phyloP scores from a whole-genome alignment of 2,113 vertebrate species.

The Macquaria australasica region DNA sequence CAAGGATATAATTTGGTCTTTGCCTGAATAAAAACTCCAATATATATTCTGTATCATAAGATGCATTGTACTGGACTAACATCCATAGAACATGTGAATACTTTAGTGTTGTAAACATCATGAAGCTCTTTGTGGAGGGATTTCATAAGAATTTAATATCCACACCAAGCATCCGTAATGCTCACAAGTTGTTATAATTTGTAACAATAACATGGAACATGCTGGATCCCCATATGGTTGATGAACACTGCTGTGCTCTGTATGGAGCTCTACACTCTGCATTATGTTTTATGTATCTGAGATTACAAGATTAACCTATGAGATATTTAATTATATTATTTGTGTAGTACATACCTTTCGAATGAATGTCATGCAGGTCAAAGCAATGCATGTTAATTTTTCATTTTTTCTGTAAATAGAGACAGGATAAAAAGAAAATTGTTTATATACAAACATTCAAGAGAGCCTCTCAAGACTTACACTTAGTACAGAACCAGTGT shows the following conservation, averaged over 20 bases:
- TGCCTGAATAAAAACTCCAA: constrained; percentile 25
- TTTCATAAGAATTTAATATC: constrained; percentile 50
- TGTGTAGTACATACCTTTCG: constrained; percentile 40
- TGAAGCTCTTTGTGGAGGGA: constrained; percentile 26
- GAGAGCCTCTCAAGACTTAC: constrained; percentile 1
- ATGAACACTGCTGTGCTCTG: constrained; percentile 19
- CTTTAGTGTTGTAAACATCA: constrained; percentile 11
- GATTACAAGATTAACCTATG: constrained; percentile 18
- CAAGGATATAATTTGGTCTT: constrained; percentile 39
- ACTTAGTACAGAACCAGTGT: constrained; percentile 32
- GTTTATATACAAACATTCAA: constrained; percentile 6
- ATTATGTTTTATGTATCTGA: constrained; percentile 25
- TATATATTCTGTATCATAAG: constrained; percentile 13
- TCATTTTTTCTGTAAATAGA: constrained; percentile 44
- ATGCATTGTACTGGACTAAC: constrained; percentile 27
- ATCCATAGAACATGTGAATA: constrained; percentile 29
- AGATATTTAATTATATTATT: constrained; percentile 2
- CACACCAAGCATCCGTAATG: constrained; percentile 12
- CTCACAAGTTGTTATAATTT: constrained; percentile 28
- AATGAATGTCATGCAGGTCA: constrained; percentile 17
- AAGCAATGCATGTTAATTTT: constrained; percentile 12
- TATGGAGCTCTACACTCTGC: background rate
- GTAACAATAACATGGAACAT: constrained; percentile 10
- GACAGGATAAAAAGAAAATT: background rate
- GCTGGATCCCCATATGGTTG: constrained; percentile 37